These are phyloP conservation scores for Porites evermanni DNA, from an alignment of 92 coral and sea anemone genomes.

Conservation along the genomic window DNA sequence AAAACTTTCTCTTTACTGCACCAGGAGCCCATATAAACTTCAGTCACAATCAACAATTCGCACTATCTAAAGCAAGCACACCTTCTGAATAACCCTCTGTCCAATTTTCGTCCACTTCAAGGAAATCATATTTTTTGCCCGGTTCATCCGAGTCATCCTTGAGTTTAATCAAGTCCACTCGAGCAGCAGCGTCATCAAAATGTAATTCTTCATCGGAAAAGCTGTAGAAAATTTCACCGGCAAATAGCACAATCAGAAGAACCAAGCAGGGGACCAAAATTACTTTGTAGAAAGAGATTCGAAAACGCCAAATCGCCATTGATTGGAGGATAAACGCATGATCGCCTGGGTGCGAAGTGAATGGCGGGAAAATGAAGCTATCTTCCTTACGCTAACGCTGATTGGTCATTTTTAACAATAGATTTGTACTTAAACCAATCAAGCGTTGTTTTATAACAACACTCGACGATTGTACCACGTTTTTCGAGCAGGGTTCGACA, in stretches of 20 bases:
- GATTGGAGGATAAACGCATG: neutral
- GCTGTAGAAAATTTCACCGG: slow-evolving; percentile 7
- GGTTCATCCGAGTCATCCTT: slow-evolving; percentile 20
- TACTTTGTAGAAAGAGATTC: neutral
- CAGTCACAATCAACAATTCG: too few relatives aligned
- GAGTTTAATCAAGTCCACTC: slow-evolving; percentile 1
- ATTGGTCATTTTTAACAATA: slow-evolving; percentile 25
- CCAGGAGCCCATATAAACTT: too few relatives aligned
- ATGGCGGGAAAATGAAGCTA: slow-evolving; percentile 31
- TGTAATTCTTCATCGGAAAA: neutral
- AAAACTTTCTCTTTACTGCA: too few relatives aligned
- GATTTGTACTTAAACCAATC: neutral
- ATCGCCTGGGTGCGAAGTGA: slow-evolving; percentile 26
- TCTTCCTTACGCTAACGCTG: neutral
- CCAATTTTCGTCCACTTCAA: slow-evolving; percentile 81
- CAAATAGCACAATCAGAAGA: neutral
- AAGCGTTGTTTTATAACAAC: neutral
- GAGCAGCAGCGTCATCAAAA: neutral
- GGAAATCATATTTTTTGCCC: slow-evolving; percentile 23
- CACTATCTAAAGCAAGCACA: neutral
- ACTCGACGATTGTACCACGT: slow-evolving; percentile 48
- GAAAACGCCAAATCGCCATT: slow-evolving; percentile 5
- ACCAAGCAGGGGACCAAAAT: neutral
- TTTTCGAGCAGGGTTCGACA: slow-evolving; percentile 4
- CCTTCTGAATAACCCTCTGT: slow-evolving; percentile 80